Percentiles rank a stretch among this genome's conserved stretches.
phyloP scores from a whole-genome alignment of 1,140 invertebrate genomes.

The Copidosoma floridanum region DNA sequence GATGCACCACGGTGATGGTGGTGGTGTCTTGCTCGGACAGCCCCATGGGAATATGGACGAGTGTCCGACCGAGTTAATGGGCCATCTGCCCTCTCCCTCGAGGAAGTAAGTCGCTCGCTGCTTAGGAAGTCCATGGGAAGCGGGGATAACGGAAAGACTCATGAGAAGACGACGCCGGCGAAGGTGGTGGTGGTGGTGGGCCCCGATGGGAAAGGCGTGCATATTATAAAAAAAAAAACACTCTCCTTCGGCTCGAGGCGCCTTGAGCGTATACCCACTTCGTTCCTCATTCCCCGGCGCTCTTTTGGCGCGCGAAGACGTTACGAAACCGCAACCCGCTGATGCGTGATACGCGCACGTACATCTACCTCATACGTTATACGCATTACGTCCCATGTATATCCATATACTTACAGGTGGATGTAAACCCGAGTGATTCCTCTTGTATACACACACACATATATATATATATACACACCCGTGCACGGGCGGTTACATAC shows the following conservation, averaged over 20 bases:
- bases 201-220: constrained; percentile 30
- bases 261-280: no score
- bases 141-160: constrained; percentile 56
- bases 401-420: no score
- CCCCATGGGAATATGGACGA: constrained; percentile 20
- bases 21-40: background rate
- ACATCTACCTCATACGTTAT: background rate
- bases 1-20: background rate
- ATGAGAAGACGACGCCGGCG: constrained; percentile 34
- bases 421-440: no score
- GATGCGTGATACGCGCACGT: background rate
- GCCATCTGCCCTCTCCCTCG: constrained; percentile 53
- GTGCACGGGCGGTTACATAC: no score
- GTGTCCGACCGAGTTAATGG: constrained; percentile 48
- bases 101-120: constrained; percentile 58
- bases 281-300: no score
- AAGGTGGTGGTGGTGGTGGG: constrained; percentile 29
- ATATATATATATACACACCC: background rate
- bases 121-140: constrained; percentile 58
- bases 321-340: constrained; percentile 26
- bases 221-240: no score
- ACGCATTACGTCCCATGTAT: no score
- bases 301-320: constrained; percentile 21
- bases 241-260: no score
- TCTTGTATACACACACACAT: background rate